Evolutionary conservation across 2,113 vertebrate species (phyloP), one percentile per base, ranked within the genome.

Genomic region (Crypturellus undulatus): DNA sequence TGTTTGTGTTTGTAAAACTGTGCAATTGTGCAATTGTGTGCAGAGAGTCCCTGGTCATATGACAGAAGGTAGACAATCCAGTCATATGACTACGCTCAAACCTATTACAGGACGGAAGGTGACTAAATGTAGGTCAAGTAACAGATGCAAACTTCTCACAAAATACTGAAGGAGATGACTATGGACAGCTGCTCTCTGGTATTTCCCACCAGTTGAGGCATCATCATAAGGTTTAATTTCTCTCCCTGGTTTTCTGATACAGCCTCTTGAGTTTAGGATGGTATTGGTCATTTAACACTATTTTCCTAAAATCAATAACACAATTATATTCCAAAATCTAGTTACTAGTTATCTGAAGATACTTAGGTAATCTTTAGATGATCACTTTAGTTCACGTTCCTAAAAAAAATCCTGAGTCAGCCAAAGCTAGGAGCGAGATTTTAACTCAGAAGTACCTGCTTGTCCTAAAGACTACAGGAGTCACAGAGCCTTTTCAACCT

Each of bases 11-110:
- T 4, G 10, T 38, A 79, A 62, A 80, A 87, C 6, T 17, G 81
- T 62, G 21, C 7, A 32, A 70, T 40, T 38, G 38, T 32, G n/a
- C 51, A 17, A 34, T 10, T 25, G 47, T 76, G 13, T 1, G 1
- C 54, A 47, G 52, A 78, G 13, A 1, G 1, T 1, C 14, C n/a
- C 15, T 3, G 3, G 16, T 11, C 19, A 25, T 3, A 11, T 7
- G 22, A 60, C 12, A 22, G 42, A 87, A 83, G 17, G 17, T 0
- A 0, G 56, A 38, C 15, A 54, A 54, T 13, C 34, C 36, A 5
- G 49, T 84, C 10, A 8, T 12, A 34, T 0, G 9, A 68, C 20
- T 36, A 38, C 28, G 36, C 36, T 40, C 40, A 56, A 73, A 43
- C 18, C 32, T 47, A 58, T 3, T 58, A 26, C 16, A 65, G 49